A percentile compares a stretch with the other conserved stretches of the same genome.
phyloP scores from a whole-genome alignment of 2,888 invertebrate species.

The Gastracanthus pulcherrimus region DNA sequence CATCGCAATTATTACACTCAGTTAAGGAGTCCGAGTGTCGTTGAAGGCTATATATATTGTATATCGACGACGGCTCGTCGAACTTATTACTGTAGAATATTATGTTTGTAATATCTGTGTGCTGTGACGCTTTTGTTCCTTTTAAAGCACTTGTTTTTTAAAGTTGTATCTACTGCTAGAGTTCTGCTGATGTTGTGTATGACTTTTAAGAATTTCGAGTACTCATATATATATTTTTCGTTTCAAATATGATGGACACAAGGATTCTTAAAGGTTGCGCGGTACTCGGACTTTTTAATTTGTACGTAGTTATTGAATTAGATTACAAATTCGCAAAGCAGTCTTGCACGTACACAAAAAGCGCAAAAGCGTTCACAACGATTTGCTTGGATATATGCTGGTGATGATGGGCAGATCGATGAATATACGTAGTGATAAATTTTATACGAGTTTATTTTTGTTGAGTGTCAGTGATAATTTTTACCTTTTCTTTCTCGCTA shows the following conservation, averaged over 20 bases:
- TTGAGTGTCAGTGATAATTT: conserved; percentile 37
- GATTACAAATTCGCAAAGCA: conserved; percentile 39
- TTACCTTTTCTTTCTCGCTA: conserved; percentile 28
- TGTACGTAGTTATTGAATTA: conserved; percentile 47
- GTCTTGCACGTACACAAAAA: conserved; percentile 40
- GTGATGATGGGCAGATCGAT: conserved; percentile 46
- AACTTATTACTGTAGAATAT: conserved; percentile 38
- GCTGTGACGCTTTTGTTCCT: conserved; percentile 54
- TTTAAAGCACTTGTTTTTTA: conserved; percentile 29
- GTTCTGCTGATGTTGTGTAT: conserved; percentile 20
- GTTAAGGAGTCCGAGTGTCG: conserved; percentile 47
- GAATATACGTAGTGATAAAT: conserved; percentile 50
- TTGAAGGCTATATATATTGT: background rate
- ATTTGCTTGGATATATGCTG: conserved; percentile 38
- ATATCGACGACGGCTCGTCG: conserved; percentile 11
- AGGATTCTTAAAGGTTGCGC: conserved; percentile 24
- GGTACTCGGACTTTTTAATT: conserved; percentile 48
- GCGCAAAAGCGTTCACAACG: conserved; percentile 41
- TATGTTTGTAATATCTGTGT: conserved; percentile 48
- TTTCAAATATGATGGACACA: conserved; percentile 33
- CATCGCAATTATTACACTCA: conserved; percentile 39
- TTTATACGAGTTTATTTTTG: conserved; percentile 55
- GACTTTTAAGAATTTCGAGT: conserved; percentile 40
- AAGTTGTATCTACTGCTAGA: conserved; percentile 23
- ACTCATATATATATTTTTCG: conserved; percentile 39